Conservation (phyloP, 2,113 vertebrate species). For the Danio rerio region DNA sequence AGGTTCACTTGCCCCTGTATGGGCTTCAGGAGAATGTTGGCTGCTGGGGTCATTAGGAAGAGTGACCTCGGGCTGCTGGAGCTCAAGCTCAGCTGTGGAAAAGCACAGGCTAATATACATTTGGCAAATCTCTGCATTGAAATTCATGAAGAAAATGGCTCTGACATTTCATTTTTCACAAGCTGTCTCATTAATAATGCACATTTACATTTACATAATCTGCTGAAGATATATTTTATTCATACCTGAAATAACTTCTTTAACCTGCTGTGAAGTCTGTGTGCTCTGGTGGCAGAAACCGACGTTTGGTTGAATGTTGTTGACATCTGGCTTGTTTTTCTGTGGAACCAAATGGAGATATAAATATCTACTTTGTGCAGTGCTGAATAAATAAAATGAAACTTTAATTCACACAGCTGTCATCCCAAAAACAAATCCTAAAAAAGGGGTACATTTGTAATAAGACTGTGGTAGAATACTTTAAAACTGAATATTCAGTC, state of each 20-base stretch:
- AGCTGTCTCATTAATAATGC: not conserved
- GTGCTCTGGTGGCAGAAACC: constrained; percentile 66
- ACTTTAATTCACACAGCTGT: not conserved
- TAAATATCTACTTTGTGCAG: not conserved
- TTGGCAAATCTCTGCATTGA: not conserved
- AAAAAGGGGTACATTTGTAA: not conserved
- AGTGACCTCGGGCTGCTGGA: constrained; percentile 9
- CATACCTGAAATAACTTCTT: constrained; percentile 72
- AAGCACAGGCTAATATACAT: not conserved
- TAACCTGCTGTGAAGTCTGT: constrained; percentile 72
- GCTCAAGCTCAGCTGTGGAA: constrained; percentile 28
- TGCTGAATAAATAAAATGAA: not conserved
- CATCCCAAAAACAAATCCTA: not conserved
- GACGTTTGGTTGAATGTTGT: constrained; percentile 72
- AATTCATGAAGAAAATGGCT: not conserved
- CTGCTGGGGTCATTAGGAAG: not conserved
- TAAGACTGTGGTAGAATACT: too few species aligned
- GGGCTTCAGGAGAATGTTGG: not conserved
- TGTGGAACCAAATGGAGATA: constrained; percentile 63
- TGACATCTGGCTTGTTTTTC: constrained; percentile 78
- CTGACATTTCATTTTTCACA: not conserved
- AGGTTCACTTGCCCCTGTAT: not conserved
- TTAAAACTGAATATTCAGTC: too few species aligned
- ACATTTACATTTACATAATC: not conserved
- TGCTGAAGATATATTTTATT: not conserved